Evolutionary conservation across 2,113 vertebrate species (phyloP).

Genomic region (Antechinus flavipes): DNA sequence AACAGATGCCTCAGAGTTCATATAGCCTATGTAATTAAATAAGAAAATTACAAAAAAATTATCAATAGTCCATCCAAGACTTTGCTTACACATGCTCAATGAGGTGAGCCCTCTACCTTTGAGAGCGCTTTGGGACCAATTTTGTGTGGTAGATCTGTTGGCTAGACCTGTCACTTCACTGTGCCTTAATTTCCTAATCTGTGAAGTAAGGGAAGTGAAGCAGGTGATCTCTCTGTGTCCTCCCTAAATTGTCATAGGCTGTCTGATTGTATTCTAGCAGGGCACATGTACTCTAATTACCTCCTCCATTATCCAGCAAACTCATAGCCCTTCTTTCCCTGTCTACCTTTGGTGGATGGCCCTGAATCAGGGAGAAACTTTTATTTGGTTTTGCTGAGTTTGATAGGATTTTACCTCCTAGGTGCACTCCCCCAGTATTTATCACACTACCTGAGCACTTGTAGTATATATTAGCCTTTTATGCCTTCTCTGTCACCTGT

Average conservation of each 20-base stretch:
- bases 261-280: conserved; percentile 36
- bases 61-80: background rate
- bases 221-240: background rate
- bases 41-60: background rate
- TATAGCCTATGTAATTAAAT: background rate
- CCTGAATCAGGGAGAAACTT: conserved; percentile 73
- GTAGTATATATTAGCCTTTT: conserved; percentile 86
- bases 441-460: conserved; percentile 78
- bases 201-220: background rate
- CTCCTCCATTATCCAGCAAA: background rate
- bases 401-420: conserved; percentile 80
- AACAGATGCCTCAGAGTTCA: background rate
- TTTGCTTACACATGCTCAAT: background rate
- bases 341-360: conserved; percentile 62
- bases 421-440: conserved; percentile 80
- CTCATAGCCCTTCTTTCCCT: conserved; percentile 14
- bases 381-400: conserved; percentile 78
- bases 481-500: conserved; percentile 91
- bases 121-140: background rate
- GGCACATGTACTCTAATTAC: background rate
- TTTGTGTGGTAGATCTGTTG: background rate
- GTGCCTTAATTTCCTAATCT: background rate
- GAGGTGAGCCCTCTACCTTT: background rate
- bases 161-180: background rate
- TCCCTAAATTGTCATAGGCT: background rate